Percentiles rank a stretch among this genome's conserved stretches.
Evolutionary conservation across 2,113 vertebrate genomes (phyloP).

Genomic region (Porphyrio hochstetteri): DNA sequence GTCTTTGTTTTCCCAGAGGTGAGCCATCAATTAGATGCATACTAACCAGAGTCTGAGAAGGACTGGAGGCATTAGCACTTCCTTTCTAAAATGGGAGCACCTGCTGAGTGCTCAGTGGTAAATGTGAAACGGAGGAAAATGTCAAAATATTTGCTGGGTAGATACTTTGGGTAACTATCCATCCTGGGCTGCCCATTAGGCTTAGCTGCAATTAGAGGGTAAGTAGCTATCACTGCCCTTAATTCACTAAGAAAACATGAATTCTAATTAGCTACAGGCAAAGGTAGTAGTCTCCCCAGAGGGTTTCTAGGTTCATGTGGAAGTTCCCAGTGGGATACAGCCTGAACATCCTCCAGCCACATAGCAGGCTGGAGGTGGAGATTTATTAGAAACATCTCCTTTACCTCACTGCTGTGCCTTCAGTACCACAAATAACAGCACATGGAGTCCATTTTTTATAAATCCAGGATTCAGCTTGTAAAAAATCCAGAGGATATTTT

Average conservation of each 20-base stretch:
- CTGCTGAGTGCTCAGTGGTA: conserved; percentile 71
- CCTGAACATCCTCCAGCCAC: conserved; percentile 16
- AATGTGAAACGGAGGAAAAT: conserved; percentile 45
- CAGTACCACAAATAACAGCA: neutral
- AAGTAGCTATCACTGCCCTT: conserved; percentile 52
- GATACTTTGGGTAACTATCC: conserved; percentile 32
- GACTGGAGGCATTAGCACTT: conserved; percentile 63
- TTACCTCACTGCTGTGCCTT: neutral
- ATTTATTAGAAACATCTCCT: conserved; percentile 49
- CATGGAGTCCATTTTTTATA: neutral
- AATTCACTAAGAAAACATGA: conserved; percentile 74
- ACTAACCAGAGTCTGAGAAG: conserved; percentile 47
- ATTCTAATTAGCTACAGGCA: conserved; percentile 69
- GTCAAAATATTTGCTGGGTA: conserved; percentile 75
- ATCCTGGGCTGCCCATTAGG: conserved; percentile 38
- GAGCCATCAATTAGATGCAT: conserved; percentile 50
- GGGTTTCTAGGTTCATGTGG: conserved; percentile 25
- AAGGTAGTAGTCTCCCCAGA: conserved; percentile 51
- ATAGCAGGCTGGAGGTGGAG: neutral
- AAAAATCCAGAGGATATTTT: conserved; percentile 27
- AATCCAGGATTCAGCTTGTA: neutral
- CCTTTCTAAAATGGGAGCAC: conserved; percentile 45
- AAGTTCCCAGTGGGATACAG: conserved; percentile 7
- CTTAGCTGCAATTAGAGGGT: conserved; percentile 48
- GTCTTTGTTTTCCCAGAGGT: conserved; percentile 65